Conservation (phyloP, 2,113 vertebrate species). For the Hydrolagus affinis region DNA sequence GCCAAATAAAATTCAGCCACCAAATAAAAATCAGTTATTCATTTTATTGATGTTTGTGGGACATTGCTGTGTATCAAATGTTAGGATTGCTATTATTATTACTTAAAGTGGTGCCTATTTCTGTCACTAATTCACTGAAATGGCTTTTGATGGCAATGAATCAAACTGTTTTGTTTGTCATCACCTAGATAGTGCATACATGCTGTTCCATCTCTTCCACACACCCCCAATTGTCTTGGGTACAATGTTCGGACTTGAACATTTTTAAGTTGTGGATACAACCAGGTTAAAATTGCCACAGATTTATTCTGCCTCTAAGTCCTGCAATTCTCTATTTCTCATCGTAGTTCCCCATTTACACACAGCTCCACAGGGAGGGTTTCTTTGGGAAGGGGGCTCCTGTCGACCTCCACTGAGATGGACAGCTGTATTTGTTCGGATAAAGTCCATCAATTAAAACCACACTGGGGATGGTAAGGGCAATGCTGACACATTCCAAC, state of each 20-base stretch:
- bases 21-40: no score
- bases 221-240: no score
- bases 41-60: no score
- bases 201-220: not conserved
- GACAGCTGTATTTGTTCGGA: conserved; percentile 10
- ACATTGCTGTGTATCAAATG: no score
- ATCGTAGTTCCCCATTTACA: not conserved
- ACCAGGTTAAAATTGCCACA: not conserved
- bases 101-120: not conserved
- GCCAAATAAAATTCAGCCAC: no score
- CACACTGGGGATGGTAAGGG: not conserved
- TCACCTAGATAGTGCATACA: no score
- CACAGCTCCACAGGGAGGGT: not conserved
- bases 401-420: conserved; percentile 3
- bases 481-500: not conserved
- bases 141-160: not conserved
- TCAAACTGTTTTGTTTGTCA: not conserved
- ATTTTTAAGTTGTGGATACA: not conserved
- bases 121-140: not conserved
- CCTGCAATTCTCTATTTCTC: not conserved
- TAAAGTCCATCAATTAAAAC: conserved; percentile 24
- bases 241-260: no score
- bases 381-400: not conserved
- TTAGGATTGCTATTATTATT: not conserved
- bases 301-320: not conserved